These are phyloP conservation scores for Apodemus sylvaticus DNA, from an alignment of 2,113 vertebrate genomes.

Conservation along the genomic window DNA sequence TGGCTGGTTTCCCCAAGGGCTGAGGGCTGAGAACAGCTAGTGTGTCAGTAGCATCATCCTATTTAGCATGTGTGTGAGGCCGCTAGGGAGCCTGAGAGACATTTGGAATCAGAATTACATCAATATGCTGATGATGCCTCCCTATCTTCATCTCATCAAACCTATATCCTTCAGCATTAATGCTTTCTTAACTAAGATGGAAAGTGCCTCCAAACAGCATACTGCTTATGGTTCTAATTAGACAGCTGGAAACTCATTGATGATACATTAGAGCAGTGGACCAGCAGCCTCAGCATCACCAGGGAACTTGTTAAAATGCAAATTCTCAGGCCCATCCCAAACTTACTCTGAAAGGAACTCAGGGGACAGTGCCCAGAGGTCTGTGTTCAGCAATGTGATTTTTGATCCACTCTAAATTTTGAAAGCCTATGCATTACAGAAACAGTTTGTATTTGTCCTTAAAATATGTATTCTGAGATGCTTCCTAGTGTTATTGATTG, in stretches of 20 bases:
- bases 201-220: slow-evolving; percentile 6
- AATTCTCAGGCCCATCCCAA: slow-evolving; percentile 41
- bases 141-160: slow-evolving; percentile 58
- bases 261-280: background rate
- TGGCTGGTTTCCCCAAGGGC: slow-evolving; percentile 73
- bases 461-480: background rate
- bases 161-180: slow-evolving; percentile 54
- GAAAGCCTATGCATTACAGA: slow-evolving; percentile 10
- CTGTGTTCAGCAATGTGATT: background rate
- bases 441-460: background rate
- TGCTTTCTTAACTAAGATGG: slow-evolving; percentile 65
- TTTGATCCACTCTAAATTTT: background rate
- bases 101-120: slow-evolving; percentile 57
- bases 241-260: background rate
- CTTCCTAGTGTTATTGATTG: background rate
- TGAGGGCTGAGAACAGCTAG: slow-evolving; percentile 28
- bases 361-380: background rate
- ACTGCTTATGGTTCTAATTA: slow-evolving; percentile 53
- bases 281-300: background rate
- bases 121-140: slow-evolving; percentile 58
- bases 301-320: slow-evolving; percentile 57
- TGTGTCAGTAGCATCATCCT: slow-evolving; percentile 69
- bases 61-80: slow-evolving; percentile 65
- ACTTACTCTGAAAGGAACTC: slow-evolving; percentile 37
- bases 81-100: slow-evolving; percentile 51